Conservation (phyloP, 2,113 vertebrate species). For the Phylloscopus whistleri region DNA sequence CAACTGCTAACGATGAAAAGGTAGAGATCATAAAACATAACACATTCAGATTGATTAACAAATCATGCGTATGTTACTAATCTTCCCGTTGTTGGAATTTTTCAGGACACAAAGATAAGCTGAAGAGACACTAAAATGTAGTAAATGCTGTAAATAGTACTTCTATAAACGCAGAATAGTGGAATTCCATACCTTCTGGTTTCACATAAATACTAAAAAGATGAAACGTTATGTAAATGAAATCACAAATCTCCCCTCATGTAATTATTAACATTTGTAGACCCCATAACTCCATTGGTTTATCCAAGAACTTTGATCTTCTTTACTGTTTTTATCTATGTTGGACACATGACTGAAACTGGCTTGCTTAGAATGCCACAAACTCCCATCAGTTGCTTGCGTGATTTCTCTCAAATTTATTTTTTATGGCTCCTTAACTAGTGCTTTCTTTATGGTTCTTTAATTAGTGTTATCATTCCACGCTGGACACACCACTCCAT, state of each 20-base stretch:
- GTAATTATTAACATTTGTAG: neutral
- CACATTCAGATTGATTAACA: neutral
- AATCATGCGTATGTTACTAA: neutral
- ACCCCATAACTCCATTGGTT: neutral
- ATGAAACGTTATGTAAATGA: neutral
- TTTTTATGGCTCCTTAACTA: neutral
- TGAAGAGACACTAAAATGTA: neutral
- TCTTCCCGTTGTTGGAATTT: neutral
- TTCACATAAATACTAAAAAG: neutral
- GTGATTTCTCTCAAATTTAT: neutral
- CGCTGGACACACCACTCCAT: neutral
- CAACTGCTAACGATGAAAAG: neutral
- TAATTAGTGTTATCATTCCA: neutral
- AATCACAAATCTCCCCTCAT: neutral
- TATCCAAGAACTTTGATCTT: neutral
- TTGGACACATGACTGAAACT: neutral
- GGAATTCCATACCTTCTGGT: neutral
- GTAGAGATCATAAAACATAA: neutral
- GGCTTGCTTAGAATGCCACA: neutral
- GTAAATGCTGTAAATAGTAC: neutral
- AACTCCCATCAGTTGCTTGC: neutral
- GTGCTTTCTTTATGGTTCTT: neutral
- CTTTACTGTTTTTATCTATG: neutral
- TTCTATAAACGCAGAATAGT: neutral
- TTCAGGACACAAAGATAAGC: neutral